Evolutionary conservation across 1,140 invertebrate species (phyloP), one percentile per base, ranked within the genome.

Genomic region (Brachionus koreanus): DNA sequence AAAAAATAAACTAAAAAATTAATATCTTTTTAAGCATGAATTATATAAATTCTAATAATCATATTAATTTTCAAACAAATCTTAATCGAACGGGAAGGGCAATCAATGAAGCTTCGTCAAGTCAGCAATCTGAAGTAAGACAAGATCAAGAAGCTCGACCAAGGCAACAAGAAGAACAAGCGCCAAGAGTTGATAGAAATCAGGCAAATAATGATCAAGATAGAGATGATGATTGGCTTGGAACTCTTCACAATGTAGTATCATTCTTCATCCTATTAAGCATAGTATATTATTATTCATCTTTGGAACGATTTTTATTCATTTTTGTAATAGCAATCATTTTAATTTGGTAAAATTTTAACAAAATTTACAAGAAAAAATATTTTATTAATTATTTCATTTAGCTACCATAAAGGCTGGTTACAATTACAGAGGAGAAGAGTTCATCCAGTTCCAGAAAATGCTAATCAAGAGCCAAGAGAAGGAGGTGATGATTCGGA

Each of bases 341-440:
- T 39, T 43, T 79, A 13, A 61, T 79, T n/a, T 79, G 49, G 76
- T 79, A 79, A 79, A 33, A 19, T 35, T 29, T 3, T 35, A 29
- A 52, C 29, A 29, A 23, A 16, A 77, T 57, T 77, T 52, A 3
- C 23, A 29, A 29, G 16, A 5, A 65, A 65, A 63, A 63, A 29
- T 9, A 5, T 25, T 25, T 25, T 23, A 25, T 65, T 16, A 33
- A 29, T n/a, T n/a, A 19, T 42, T 69, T 19, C 39, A 12, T 57
- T 29, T 39, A 79, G 76, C n/a, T 79, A 79, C 43, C 76, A 79
- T 19, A 79, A 79, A 39, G 76, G 76, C 13, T 79, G 46, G 76
- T 35, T 79, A 37, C 35, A 39, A 25, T 10, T 79, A 19, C 76
- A 79, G 37, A 39, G 76, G 25, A 79, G 76, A 79, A 37, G 76